Percentiles rank a stretch among this genome's conserved stretches.
Evolutionary conservation across 2,113 vertebrate species (phyloP).

Genomic region (Mirounga angustirostris): DNA sequence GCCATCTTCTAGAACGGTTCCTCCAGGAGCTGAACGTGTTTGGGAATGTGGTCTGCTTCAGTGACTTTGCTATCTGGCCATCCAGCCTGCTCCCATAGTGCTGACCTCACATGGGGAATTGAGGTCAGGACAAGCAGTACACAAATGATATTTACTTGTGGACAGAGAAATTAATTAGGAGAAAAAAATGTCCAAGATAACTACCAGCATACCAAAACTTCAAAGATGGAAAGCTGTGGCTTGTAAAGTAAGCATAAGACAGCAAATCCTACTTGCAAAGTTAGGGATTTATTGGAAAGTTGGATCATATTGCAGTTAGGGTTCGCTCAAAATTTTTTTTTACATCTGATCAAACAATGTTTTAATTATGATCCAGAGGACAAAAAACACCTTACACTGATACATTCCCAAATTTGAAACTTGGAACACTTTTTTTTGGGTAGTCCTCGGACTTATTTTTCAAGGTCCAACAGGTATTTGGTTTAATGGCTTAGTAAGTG

Average conservation of each 20-base stretch:
- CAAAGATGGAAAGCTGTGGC: neutral
- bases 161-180: neutral
- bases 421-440: neutral
- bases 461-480: neutral
- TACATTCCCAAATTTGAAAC: neutral
- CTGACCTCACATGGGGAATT: neutral
- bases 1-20: neutral
- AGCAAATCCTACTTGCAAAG: neutral
- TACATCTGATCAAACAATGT: neutral
- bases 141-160: neutral
- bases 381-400: neutral
- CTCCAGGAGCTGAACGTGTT: neutral
- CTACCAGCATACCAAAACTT: neutral
- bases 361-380: conserved; percentile 17
- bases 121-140: neutral
- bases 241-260: neutral
- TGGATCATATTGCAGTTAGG: neutral
- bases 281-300: neutral
- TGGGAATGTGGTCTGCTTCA: neutral
- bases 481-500: neutral
- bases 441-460: neutral
- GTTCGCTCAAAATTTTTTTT: neutral
- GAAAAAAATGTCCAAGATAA: neutral
- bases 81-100: neutral
- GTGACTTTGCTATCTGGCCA: neutral